Evolutionary conservation across 2,888 invertebrate species (phyloP).

Genomic region (Pachydiplax longipennis): DNA sequence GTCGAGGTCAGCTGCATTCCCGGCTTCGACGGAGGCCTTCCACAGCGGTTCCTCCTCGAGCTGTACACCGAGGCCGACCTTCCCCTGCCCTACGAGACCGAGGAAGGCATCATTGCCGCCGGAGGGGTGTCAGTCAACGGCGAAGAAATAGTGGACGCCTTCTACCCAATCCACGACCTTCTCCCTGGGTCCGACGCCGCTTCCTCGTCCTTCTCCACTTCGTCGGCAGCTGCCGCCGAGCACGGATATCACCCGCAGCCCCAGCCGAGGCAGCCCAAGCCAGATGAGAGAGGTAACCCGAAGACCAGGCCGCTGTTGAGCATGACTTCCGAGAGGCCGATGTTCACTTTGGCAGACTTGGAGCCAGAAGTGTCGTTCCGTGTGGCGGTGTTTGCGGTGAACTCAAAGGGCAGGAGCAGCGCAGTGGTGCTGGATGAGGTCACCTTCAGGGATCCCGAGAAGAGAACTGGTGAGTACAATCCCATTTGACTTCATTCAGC

Average conservation of each 20-base stretch:
- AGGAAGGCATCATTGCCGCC: not conserved
- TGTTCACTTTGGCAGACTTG: constrained; percentile 53
- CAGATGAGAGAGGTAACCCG: not conserved
- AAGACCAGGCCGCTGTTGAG: not conserved
- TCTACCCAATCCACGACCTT: not conserved
- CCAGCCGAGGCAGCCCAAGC: constrained; percentile 1
- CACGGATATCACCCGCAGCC: not conserved
- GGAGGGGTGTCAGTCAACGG: not conserved
- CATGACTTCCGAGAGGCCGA: constrained; percentile 47
- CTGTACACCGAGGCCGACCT: constrained; percentile 80
- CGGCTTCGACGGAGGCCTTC: constrained; percentile 89
- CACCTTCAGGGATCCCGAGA: constrained; percentile 85
- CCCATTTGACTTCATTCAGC: no score
- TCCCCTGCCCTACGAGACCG: constrained; percentile 69
- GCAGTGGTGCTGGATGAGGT: constrained; percentile 84
- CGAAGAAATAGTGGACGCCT: not conserved
- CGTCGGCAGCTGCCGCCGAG: not conserved
- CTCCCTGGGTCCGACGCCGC: not conserved
- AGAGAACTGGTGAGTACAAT: constrained; percentile 72
- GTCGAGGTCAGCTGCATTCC: constrained; percentile 81
- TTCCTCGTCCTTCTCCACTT: not conserved
- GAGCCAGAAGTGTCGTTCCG: constrained; percentile 62
- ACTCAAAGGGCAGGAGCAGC: constrained; percentile 86
- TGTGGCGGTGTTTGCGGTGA: constrained; percentile 81
- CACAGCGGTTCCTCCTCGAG: constrained; percentile 84